phyloP scores from a whole-genome alignment of 2,888 invertebrate genomes.

The Poecilobothrus nobilitatus region DNA sequence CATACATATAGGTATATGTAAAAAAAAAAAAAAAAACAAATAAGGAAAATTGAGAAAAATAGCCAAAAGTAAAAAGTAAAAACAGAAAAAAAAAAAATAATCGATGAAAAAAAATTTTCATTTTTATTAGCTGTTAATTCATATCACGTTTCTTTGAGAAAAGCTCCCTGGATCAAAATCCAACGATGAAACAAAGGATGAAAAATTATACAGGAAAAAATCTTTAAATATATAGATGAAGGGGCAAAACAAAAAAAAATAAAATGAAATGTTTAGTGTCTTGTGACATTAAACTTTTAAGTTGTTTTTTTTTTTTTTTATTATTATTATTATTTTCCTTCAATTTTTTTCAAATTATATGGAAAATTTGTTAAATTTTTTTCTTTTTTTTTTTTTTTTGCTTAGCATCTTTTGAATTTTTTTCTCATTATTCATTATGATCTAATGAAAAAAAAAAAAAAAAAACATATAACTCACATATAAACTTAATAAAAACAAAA shows the following conservation, averaged over 20 bases:
- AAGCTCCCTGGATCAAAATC: neutral
- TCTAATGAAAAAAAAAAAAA: neutral
- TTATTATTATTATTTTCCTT: neutral
- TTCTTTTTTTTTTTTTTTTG: no score
- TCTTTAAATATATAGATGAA: neutral
- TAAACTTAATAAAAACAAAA: no score
- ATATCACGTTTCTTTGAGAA: constrained; percentile 2
- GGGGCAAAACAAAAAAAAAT: no score
- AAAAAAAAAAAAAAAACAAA: no score
- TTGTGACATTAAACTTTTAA: neutral
- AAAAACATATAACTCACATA: neutral
- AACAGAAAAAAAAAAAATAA: neutral
- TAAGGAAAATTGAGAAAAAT: no score
- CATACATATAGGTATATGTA: neutral
- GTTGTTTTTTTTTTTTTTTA: neutral
- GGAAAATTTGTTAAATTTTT: no score
- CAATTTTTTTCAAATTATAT: neutral
- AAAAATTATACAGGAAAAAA: neutral
- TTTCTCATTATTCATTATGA: neutral
- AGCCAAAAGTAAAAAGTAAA: neutral
- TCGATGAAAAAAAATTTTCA: neutral
- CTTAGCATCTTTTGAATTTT: no score
- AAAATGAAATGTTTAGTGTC: neutral
- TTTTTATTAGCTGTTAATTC: constrained; percentile 10
- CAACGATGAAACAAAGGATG: neutral